These are phyloP conservation scores for Botia almorhae DNA, from an alignment of 2,797 vertebrate genomes.

Conservation along the genomic window DNA sequence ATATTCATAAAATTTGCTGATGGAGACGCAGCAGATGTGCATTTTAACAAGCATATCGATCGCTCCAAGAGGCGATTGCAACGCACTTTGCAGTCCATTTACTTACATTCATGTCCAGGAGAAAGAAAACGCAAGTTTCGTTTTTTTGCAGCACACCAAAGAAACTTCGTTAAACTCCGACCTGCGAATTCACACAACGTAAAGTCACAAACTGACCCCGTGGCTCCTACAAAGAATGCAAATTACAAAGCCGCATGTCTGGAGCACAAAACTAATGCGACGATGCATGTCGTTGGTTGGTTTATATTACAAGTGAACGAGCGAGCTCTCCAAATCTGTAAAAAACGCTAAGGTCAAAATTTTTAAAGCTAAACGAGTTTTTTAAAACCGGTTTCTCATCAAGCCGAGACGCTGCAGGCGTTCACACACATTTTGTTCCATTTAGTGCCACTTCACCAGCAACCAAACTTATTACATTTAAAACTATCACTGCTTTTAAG, in stretches of 20 bases:
- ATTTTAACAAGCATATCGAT: not conserved
- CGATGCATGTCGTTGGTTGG: no score
- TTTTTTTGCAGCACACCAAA: no score
- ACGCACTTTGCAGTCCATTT: not conserved
- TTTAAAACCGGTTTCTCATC: not conserved
- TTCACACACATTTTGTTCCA: not conserved
- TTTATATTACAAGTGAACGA: no score
- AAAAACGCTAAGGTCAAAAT: no score
- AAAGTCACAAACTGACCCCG: not conserved
- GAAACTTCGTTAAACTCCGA: no score
- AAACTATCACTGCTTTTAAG: constrained; percentile 23
- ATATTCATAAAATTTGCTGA: not conserved
- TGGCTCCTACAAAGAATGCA: not conserved
- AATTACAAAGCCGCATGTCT: no score
- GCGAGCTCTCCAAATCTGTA: no score
- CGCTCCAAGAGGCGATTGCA: not conserved
- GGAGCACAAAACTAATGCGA: no score
- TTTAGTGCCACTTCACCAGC: not conserved
- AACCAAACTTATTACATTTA: constrained; percentile 32
- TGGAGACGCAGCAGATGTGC: not conserved
- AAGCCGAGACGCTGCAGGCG: not conserved
- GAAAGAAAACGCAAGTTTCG: no score
- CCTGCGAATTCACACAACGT: no score
- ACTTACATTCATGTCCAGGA: not conserved
- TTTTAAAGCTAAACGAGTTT: not conserved